Evolutionary conservation across 2,113 vertebrate species (phyloP).

Genomic region (Crypturellus undulatus): DNA sequence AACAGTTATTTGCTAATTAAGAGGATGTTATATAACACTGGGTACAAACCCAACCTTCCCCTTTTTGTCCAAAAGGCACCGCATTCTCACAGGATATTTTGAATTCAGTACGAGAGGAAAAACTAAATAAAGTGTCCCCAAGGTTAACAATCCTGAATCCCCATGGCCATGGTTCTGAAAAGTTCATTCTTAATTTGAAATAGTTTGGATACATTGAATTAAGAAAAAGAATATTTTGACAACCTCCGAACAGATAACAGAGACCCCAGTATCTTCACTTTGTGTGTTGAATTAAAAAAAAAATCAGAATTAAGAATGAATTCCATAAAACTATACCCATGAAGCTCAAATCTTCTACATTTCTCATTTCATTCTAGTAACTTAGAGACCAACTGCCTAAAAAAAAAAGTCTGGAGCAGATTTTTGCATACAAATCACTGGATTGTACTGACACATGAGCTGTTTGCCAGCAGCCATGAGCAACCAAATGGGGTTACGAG

Average conservation of each 20-base stretch:
- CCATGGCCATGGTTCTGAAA: neutral
- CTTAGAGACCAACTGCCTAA: neutral
- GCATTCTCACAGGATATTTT: neutral
- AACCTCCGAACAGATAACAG: neutral
- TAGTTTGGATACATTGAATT: neutral
- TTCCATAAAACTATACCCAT: neutral
- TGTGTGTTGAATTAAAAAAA: neutral
- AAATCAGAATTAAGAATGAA: neutral
- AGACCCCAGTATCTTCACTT: neutral
- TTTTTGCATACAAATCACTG: accelerated
- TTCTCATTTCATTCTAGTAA: neutral
- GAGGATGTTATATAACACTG: accelerated
- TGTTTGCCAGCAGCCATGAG: neutral
- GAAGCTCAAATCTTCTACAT: neutral
- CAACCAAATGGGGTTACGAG: neutral
- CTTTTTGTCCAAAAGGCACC: neutral
- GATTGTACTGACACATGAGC: accelerated
- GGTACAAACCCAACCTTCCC: neutral
- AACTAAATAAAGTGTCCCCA: too few species aligned
- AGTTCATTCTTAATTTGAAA: neutral
- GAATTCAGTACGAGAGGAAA: too few species aligned
- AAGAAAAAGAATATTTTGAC: neutral
- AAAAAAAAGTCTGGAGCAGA: neutral
- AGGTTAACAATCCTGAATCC: accelerated
- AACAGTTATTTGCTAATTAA: accelerated